Evolutionary conservation across 1,140 invertebrate species (phyloP).

Genomic region (Sinella curviseta): DNA sequence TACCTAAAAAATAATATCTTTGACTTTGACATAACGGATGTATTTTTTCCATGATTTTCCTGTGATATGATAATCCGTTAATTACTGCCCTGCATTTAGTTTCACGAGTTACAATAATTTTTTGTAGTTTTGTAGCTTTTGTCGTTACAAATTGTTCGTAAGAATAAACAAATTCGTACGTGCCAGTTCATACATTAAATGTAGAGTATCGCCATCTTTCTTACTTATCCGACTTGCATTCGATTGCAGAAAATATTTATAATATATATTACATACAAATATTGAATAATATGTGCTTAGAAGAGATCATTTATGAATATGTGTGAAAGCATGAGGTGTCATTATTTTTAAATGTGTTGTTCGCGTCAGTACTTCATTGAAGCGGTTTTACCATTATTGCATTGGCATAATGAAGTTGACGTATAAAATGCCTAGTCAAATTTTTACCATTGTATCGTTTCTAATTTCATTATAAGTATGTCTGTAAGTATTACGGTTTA

Average conservation of each 20-base stretch:
- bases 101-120: neutral
- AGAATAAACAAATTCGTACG: no score
- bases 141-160: no score
- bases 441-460: neutral
- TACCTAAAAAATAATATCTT: neutral
- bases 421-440: neutral
- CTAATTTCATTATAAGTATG: no score
- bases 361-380: neutral
- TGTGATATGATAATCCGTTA: conserved; percentile 1
- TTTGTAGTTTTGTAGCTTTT: neutral
- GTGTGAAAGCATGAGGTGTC: no score
- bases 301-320: no score
- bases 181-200: no score
- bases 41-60: conserved; percentile 11
- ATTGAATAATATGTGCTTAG: no score
- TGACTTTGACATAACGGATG: neutral
- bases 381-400: neutral
- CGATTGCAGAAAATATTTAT: no score
- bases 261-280: no score
- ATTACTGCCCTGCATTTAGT: neutral
- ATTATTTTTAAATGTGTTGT: neutral
- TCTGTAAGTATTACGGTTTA: no score
- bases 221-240: no score
- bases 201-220: no score
- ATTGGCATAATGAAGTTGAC: neutral